phyloP scores from a whole-genome alignment of 2,888 invertebrate genomes.

The Brachypterus glaber region DNA sequence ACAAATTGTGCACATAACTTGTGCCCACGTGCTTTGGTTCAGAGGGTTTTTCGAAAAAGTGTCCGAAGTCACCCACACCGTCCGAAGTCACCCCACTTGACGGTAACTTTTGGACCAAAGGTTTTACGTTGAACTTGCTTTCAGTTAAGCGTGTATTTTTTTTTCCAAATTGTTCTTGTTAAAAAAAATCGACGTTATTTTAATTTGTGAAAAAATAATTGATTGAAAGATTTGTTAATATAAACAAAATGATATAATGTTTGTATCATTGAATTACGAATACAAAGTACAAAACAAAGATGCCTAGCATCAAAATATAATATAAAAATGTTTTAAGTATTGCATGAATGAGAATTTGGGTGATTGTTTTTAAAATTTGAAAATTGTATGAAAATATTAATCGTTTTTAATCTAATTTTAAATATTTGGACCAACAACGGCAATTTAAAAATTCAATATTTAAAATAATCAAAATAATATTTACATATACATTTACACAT shows the following conservation, averaged over 20 bases:
- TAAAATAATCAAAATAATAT: too few species aligned
- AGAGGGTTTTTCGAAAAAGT: too few species aligned
- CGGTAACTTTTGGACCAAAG: too few species aligned
- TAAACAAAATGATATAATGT: conserved; percentile 19
- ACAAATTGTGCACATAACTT: too few species aligned
- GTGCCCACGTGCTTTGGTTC: too few species aligned
- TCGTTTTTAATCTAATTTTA: not conserved
- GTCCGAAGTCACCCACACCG: too few species aligned
- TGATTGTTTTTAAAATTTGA: conserved; percentile 12
- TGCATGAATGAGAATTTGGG: conserved; percentile 12
- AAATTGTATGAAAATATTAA: not conserved
- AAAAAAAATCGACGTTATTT: conserved; percentile 34
- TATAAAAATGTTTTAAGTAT: conserved; percentile 13
- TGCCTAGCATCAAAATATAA: conserved; percentile 26
- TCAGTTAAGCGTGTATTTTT: conserved; percentile 10
- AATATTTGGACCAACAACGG: not conserved
- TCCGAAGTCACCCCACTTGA: too few species aligned
- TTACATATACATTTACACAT: too few species aligned
- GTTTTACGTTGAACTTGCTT: too few species aligned
- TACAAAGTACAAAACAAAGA: conserved; percentile 36
- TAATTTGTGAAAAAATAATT: conserved; percentile 30
- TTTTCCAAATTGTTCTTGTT: conserved; percentile 38
- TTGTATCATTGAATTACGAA: conserved; percentile 23
- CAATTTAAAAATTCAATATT: not conserved
- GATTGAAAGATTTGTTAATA: conserved; percentile 31